Conservation (phyloP, 2,797 vertebrate species). For the Semaprochilodus insignis region DNA sequence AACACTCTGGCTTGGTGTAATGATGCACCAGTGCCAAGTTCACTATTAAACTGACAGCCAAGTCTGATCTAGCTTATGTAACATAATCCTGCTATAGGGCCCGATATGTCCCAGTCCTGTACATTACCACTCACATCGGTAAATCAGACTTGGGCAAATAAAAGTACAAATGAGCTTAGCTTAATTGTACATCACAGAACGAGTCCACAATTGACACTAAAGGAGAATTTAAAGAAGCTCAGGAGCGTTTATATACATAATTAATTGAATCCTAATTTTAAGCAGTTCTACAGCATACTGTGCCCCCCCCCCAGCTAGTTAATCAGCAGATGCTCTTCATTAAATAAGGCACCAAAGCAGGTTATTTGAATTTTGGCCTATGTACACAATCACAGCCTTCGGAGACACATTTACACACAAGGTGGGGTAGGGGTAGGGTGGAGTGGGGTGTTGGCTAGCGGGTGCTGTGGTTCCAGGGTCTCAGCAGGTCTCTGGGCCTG, state of each 20-base stretch:
- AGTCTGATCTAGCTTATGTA: constrained; percentile 69
- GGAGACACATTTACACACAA: background rate
- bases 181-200: constrained; percentile 23
- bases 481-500: constrained; percentile 75
- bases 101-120: constrained; percentile 70
- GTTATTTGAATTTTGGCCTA: constrained; percentile 37
- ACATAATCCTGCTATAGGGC: constrained; percentile 69
- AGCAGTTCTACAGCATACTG: background rate
- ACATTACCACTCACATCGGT: constrained; percentile 38
- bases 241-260: background rate
- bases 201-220: constrained; percentile 1
- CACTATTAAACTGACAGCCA: constrained; percentile 55
- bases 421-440: background rate
- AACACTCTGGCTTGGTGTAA: constrained; percentile 73
- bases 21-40: constrained; percentile 73
- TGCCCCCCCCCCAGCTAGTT: background rate
- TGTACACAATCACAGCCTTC: background rate
- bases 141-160: constrained; percentile 28
- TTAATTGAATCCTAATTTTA: constrained; percentile 13
- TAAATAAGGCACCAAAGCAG: constrained; percentile 22
- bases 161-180: constrained; percentile 1
- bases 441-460: constrained; percentile 20
- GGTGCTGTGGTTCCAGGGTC: constrained; percentile 63
- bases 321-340: constrained; percentile 37
- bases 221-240: constrained; percentile 1